Percentiles rank a stretch among this genome's conserved stretches.
Conservation (phyloP, 1,140 invertebrate genomes). For the Teleopsis dalmanni region DNA sequence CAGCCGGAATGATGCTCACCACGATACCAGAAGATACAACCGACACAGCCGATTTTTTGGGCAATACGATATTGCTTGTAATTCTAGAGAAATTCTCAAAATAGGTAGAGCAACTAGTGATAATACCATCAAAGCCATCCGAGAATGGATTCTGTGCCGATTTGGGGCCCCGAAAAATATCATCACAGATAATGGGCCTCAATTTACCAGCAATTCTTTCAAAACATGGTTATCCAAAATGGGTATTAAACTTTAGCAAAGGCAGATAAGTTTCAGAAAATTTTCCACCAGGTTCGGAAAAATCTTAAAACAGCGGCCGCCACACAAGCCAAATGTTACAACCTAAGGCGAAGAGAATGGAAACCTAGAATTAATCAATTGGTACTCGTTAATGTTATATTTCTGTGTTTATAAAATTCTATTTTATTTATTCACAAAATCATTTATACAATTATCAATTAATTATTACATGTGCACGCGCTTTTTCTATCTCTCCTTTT, state of each 20-base stretch:
- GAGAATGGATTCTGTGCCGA: background rate
- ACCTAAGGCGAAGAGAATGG: background rate
- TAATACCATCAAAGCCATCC: background rate
- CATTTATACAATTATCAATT: too few species aligned
- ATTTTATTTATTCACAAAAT: too few species aligned
- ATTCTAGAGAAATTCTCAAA: too few species aligned
- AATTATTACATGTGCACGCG: too few species aligned
- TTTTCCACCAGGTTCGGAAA: background rate
- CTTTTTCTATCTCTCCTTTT: too few species aligned
- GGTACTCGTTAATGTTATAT: too few species aligned
- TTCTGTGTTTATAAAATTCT: too few species aligned
- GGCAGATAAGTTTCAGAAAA: background rate
- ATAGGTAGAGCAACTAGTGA: too few species aligned
- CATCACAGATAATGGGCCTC: slow-evolving; percentile 1
- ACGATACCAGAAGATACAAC: background rate
- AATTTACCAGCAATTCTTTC: background rate
- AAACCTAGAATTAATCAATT: too few species aligned
- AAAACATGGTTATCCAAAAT: background rate
- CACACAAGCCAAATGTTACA: background rate
- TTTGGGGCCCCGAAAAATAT: background rate
- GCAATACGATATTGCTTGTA: too few species aligned
- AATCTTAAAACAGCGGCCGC: background rate
- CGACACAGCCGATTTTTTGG: background rate
- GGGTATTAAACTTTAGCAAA: background rate
- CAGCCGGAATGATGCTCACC: background rate